Conservation (phyloP, 2,888 invertebrate genomes). For the Mimumesa dahlbomi region DNA sequence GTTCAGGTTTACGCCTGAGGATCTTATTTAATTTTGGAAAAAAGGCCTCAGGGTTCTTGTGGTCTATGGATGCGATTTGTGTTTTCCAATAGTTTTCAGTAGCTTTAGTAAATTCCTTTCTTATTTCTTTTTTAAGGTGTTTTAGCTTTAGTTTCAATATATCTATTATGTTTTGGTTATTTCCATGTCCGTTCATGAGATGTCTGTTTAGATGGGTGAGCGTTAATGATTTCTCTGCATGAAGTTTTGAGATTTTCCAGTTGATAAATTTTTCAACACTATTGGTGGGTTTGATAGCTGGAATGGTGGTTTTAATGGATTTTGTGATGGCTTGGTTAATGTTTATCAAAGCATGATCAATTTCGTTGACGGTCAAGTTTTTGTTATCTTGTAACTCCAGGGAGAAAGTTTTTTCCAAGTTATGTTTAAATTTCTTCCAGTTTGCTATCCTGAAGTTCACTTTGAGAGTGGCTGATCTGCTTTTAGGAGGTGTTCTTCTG, state of each 20-base stretch:
- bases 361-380: too few relatives aligned
- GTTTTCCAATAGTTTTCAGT: background rate
- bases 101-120: background rate
- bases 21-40: background rate
- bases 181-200: too few relatives aligned
- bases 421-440: conserved; percentile 1
- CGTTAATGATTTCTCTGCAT: too few relatives aligned
- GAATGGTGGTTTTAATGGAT: too few relatives aligned
- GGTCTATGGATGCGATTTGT: background rate
- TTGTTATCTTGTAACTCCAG: too few relatives aligned
- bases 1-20: background rate
- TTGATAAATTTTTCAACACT: too few relatives aligned
- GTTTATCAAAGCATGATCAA: too few relatives aligned
- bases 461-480: fast-evolving
- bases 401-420: background rate
- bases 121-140: background rate
- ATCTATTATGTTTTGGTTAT: too few relatives aligned
- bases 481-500: too few relatives aligned
- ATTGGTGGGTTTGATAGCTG: background rate
- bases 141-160: background rate
- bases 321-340: too few relatives aligned
- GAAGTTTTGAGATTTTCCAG: too few relatives aligned
- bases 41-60: background rate
- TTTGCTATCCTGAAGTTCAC: background rate
- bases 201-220: too few relatives aligned